Evolutionary conservation across 1,140 invertebrate genomes (phyloP), one percentile per base, ranked within the genome.

Genomic region (Radopholus similis): DNA sequence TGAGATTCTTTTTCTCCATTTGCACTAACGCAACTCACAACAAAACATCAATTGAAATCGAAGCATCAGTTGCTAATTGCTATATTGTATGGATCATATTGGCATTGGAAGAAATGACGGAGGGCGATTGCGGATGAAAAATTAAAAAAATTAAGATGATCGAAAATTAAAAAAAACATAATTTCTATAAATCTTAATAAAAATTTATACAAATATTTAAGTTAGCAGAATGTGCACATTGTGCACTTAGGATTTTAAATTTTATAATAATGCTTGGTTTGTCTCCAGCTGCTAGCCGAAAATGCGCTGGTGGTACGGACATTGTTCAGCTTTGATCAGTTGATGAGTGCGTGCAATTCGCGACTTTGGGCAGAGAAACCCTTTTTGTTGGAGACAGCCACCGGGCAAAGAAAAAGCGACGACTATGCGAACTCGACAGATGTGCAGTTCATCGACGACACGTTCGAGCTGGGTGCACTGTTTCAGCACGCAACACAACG

Each of bases 1-100:
- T 72, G 71, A 72, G 71, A 72, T 72, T 72, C 71, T 72, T 60
- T 77, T 76, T 77, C 71, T 72, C 74, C 69, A 73, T 73, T 72
- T 72, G 42, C 38, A 77, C 66, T n/a, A 26, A 28, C 63, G 26
- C 18, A 60, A 5, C 64, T 59, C 9, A 9, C 9, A n/a, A 59
- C 57, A 63, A n/a, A n/a, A n/a, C n/a, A n/a, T n/a, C n/a, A n/a
- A n/a, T n/a, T n/a, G n/a, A n/a, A n/a, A n/a, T n/a, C n/a, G n/a
- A n/a, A n/a, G n/a, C n/a, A n/a, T n/a, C n/a, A n/a, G n/a, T n/a
- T n/a, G n/a, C n/a, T n/a, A n/a, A n/a, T n/a, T n/a, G n/a, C n/a
- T n/a, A n/a, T n/a, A n/a, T n/a, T n/a, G n/a, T n/a, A n/a, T n/a
- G n/a, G n/a, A n/a, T n/a, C n/a, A 51, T 51, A 28, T 51, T 51